Percentiles rank a stretch among this genome's conserved stretches.
phyloP scores from a whole-genome alignment of 1,140 invertebrate species.

The Lepidurus packardi region DNA sequence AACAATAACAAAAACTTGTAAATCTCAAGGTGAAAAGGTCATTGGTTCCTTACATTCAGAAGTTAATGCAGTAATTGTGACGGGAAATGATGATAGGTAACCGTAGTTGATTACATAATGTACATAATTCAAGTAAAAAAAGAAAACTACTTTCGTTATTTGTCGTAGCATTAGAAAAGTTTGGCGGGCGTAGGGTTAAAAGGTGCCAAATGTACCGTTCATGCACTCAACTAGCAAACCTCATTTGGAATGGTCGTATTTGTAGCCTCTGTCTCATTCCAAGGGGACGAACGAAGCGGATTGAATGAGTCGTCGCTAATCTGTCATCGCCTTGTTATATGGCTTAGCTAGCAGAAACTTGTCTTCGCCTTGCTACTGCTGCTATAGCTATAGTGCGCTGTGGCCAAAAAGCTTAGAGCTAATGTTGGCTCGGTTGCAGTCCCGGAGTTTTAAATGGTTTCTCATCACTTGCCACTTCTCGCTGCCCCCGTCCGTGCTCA shows the following conservation, averaged over 20 bases:
- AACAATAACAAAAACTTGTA: too few species aligned
- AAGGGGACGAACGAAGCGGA: slow-evolving; percentile 2
- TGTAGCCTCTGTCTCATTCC: not conserved
- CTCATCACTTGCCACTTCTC: not conserved
- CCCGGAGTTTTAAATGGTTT: not conserved
- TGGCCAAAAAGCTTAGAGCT: too few species aligned
- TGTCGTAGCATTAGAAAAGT: not conserved
- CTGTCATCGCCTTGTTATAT: slow-evolving; percentile 21
- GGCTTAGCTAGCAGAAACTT: slow-evolving; percentile 5
- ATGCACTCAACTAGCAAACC: not conserved
- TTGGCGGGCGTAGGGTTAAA: not conserved
- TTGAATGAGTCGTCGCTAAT: slow-evolving; percentile 18
- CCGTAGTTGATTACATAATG: too few species aligned
- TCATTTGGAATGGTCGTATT: not conserved
- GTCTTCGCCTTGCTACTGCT: not conserved
- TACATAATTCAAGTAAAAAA: too few species aligned
- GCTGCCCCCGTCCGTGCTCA: not conserved
- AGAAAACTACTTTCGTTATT: too few species aligned
- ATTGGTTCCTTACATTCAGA: too few species aligned
- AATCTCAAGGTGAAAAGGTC: too few species aligned
- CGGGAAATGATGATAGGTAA: too few species aligned
- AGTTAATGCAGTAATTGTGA: too few species aligned
- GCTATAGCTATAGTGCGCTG: not conserved
- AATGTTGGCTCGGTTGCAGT: not conserved
- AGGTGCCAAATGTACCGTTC: not conserved